Conservation (phyloP, 2,113 vertebrate species). For the Strigops habroptila region DNA sequence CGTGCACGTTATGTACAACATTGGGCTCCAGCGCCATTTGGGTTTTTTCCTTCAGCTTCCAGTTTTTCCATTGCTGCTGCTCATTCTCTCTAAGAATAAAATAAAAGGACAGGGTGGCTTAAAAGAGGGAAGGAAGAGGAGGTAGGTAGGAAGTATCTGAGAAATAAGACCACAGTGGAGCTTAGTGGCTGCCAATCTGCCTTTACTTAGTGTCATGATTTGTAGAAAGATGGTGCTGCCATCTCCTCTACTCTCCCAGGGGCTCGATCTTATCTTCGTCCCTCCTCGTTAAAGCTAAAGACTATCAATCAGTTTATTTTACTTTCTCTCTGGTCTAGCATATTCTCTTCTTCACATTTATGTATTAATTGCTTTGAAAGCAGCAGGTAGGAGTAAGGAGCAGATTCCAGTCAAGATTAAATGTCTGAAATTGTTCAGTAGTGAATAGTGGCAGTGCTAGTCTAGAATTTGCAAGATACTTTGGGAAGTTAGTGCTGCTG, state of each 20-base stretch:
- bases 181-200: not conserved
- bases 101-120: fast-evolving
- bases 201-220: not conserved
- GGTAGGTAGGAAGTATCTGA: not conserved
- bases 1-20: not conserved
- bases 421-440: not conserved
- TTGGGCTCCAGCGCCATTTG: not conserved
- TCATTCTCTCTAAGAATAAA: not conserved
- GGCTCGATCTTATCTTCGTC: not conserved
- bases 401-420: not conserved
- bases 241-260: not conserved
- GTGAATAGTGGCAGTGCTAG: fast-evolving
- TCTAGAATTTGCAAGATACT: not conserved
- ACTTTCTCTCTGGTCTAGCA: not conserved
- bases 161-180: not conserved
- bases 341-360: not conserved
- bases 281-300: not conserved
- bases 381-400: not conserved
- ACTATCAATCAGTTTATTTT: not conserved
- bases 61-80: not conserved
- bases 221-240: not conserved
- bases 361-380: not conserved
- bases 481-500: not conserved
- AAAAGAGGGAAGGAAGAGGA: not conserved
- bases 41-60: not conserved